Conservation (phyloP, 2,113 vertebrate species). For the Tetraodon nigroviridis region DNA sequence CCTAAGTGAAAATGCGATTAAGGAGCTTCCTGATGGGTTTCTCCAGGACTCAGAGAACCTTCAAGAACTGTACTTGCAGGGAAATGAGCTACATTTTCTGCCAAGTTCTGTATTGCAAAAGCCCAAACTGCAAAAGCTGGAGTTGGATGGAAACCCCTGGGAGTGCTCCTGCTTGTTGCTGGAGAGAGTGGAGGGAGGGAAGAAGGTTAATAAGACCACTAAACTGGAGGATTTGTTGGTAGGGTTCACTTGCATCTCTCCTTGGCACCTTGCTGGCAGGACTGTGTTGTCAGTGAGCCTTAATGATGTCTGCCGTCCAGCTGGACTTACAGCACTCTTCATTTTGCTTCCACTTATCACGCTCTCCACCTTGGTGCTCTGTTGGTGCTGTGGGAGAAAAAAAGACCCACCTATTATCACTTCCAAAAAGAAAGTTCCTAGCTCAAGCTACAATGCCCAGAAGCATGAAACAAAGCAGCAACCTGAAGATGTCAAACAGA, state of each 20-base stretch:
- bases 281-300: conserved; percentile 58
- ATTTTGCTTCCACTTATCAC: conserved; percentile 78
- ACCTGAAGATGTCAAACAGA: conserved; percentile 3
- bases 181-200: conserved; percentile 47
- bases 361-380: conserved; percentile 68
- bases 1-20: conserved; percentile 75
- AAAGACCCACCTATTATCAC: conserved; percentile 60
- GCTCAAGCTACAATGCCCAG: conserved; percentile 47
- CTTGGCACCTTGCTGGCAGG: conserved; percentile 51
- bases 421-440: conserved; percentile 50
- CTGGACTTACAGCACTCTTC: conserved; percentile 77
- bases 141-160: conserved; percentile 79
- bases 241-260: conserved; percentile 71
- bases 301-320: conserved; percentile 68
- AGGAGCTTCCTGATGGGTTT: conserved; percentile 74
- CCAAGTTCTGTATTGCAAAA: conserved; percentile 69
- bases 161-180: conserved; percentile 79
- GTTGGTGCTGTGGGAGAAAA: conserved; percentile 80
- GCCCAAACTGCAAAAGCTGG: conserved; percentile 67
- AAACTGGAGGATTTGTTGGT: conserved; percentile 49
- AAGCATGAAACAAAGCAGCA: conserved; percentile 57
- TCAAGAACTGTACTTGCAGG: conserved; percentile 71
- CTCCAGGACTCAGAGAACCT: conserved; percentile 71
- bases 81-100: conserved; percentile 73
- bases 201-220: conserved; percentile 51